Conservation (phyloP, 2,888 invertebrate genomes). For the Agonopterix subpropinquella region DNA sequence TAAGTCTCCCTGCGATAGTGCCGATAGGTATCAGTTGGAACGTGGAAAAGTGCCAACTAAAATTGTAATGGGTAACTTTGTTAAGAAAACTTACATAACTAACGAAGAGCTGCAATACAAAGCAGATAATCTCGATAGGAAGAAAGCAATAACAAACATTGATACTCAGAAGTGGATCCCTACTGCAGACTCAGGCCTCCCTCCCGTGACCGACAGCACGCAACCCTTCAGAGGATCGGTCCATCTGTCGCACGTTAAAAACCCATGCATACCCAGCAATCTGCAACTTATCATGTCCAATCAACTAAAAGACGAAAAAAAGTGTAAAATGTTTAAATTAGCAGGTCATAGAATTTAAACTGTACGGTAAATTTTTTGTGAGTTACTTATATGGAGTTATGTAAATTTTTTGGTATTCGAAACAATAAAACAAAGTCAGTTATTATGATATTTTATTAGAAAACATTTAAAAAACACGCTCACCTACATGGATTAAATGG, state of each 20-base stretch:
- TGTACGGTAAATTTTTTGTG: neutral
- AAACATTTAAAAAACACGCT: neutral
- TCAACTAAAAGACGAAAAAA: conserved; percentile 43
- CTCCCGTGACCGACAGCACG: conserved; percentile 13
- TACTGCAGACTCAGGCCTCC: conserved; percentile 13
- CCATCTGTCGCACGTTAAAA: conserved; percentile 14
- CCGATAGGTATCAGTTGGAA: conserved; percentile 17
- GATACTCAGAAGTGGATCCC: conserved; percentile 31
- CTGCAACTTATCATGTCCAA: conserved; percentile 29
- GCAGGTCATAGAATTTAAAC: conserved; percentile 47
- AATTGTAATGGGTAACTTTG: conserved; percentile 33
- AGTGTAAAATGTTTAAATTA: conserved; percentile 57
- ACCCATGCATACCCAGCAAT: conserved; percentile 27
- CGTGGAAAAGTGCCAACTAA: conserved; percentile 34
- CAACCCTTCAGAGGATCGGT: conserved; percentile 11
- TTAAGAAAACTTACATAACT: conserved; percentile 32
- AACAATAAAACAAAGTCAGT: conserved; percentile 6
- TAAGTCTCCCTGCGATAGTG: conserved; percentile 14
- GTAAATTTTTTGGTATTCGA: neutral
- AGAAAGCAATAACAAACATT: conserved; percentile 37
- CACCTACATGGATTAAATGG: too few relatives aligned
- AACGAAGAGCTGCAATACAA: conserved; percentile 24
- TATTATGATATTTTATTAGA: neutral
- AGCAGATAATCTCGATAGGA: conserved; percentile 35
- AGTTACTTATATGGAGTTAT: neutral